These are phyloP conservation scores for Tanaodytes sp. DNA, from an alignment of 2,888 invertebrate species.

Conservation along the genomic window DNA sequence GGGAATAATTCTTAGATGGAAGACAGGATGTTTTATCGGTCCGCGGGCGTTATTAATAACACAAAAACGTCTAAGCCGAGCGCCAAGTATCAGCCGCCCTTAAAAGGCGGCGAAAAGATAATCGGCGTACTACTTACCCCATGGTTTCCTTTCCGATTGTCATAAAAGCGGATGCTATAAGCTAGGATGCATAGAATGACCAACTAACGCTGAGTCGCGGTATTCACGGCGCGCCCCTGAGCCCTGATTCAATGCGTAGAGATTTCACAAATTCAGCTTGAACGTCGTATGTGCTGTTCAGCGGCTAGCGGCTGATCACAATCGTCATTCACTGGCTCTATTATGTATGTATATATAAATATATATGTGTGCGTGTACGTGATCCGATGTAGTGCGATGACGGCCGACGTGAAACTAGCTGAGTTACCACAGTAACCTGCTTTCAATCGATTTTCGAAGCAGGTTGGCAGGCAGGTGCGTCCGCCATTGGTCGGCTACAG, in stretches of 20 bases:
- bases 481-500: too few species aligned
- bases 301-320: constrained; percentile 68
- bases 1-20: too few species aligned
- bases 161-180: constrained; percentile 74
- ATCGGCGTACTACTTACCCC: constrained; percentile 78
- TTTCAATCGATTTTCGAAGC: constrained; percentile 48
- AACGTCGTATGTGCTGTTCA: constrained; percentile 53
- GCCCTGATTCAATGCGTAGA: neutral
- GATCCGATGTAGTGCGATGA: constrained; percentile 19
- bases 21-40: too few species aligned
- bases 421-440: constrained; percentile 43
- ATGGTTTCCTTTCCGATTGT: constrained; percentile 87
- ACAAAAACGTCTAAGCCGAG: constrained; percentile 28
- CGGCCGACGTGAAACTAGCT: constrained; percentile 37
- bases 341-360: constrained; percentile 21
- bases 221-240: constrained; percentile 11
- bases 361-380: constrained; percentile 5
- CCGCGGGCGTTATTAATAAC: constrained; percentile 44
- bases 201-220: constrained; percentile 42
- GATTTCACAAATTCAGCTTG: constrained; percentile 17
- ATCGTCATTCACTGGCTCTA: constrained; percentile 42
- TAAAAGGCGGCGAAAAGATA: constrained; percentile 69
- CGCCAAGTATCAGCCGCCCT: constrained; percentile 60
- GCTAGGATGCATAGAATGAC: constrained; percentile 62
- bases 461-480: constrained; percentile 21